Evolutionary conservation across 2,113 vertebrate species (phyloP).

Genomic region (Tympanuchus pallidicinctus): DNA sequence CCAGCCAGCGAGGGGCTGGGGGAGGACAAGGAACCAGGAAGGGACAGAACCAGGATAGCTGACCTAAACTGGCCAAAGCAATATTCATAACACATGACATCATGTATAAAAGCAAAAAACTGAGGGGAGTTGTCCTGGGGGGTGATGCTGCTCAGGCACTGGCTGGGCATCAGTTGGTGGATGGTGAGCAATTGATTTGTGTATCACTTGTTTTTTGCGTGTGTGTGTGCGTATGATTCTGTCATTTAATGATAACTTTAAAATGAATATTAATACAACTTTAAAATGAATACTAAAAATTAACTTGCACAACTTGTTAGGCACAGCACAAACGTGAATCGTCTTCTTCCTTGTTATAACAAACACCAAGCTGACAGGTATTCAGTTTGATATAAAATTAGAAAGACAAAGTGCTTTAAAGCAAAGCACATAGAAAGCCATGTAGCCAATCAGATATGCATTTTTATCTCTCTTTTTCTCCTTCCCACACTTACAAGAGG

Average conservation of each 20-base stretch:
- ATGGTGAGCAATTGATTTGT: no score
- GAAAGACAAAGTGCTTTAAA: background rate
- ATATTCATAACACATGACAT: no score
- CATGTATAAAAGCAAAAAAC: no score
- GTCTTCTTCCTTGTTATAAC: background rate
- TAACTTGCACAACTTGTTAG: background rate
- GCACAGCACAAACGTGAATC: background rate
- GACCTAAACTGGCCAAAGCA: no score
- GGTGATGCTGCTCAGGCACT: no score
- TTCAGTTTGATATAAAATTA: background rate
- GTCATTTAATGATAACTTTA: background rate
- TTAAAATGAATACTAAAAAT: background rate
- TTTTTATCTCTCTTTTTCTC: background rate
- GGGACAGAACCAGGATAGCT: no score
- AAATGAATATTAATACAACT: background rate
- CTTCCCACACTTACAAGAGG: background rate
- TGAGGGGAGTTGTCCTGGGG: no score
- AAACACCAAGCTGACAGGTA: background rate
- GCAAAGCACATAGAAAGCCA: background rate
- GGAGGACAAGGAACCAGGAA: no score
- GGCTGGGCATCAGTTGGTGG: no score
- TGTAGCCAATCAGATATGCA: no score
- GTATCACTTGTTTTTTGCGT: no score
- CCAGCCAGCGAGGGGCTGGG: no score
- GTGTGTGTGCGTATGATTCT: background rate